Evolutionary conservation across 1,140 invertebrate species (phyloP), one percentile per base, ranked within the genome.

Genomic region (Gonioctena quinquepunctata): DNA sequence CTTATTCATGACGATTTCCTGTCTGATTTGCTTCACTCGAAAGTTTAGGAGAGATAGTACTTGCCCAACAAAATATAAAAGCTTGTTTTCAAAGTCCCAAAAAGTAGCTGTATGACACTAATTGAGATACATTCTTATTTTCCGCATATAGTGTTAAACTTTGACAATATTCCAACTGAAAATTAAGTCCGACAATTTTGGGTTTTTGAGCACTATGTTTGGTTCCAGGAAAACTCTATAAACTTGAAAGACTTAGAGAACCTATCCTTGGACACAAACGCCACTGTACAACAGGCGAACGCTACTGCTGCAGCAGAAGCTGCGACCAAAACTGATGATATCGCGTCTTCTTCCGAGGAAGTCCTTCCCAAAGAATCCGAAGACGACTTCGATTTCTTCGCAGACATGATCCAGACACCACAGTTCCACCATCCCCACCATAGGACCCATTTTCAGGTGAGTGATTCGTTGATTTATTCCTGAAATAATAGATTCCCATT

Each of bases 381-480:
- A 75, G 85, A 86, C 70, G 86, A 86, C 76, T 77, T 83, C 27
- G 84, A 87, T 78, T 81, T 81, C 50, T 70, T 85, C 75, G 82
- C 83, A 80, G 86, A 87, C 72, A 90, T 90, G 89, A 89, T 90
- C 84, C 88, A 90, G 80, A 88, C 89, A 68, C 86, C 89, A 54
- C 88, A 90, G 71, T 88, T 89, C 73, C 89, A 89, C 75, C 88
- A 87, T 77, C 85, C 86, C 66, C 87, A 84, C 79, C 83, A 88
- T 79, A 79, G 88, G 81, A 85, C 86, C 79, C 83, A 86, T 42
- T 87, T 88, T 74, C 88, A 89, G 85, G 88, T 90, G 83, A 82
- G 80, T 52, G n/a, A 13, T 13, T 6, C 6, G 28, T 33, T 1
- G 28, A 33, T 33, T n/a, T n/a, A n/a, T n/a, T n/a, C n/a, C n/a